These are phyloP conservation scores for Panorpa germanica DNA, from an alignment of 2,888 invertebrate genomes.

Conservation along the genomic window DNA sequence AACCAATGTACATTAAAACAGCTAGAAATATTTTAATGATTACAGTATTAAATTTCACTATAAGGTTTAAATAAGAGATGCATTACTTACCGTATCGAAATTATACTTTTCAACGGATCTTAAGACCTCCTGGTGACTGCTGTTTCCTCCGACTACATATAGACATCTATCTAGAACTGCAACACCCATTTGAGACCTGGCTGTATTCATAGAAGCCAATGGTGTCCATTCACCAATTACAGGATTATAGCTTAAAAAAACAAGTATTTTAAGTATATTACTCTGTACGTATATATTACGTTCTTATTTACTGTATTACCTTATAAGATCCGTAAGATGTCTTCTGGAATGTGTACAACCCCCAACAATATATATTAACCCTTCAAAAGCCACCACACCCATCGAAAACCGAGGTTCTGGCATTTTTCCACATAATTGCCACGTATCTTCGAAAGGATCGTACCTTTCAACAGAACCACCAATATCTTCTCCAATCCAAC, in stretches of 20 bases:
- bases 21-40: too few species aligned
- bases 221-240: constrained; percentile 61
- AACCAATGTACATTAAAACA: too few species aligned
- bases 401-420: constrained; percentile 78
- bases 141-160: constrained; percentile 80
- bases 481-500: constrained; percentile 86
- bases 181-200: constrained; percentile 77
- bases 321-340: constrained; percentile 57
- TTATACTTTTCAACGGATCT: constrained; percentile 68
- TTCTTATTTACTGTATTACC: too few species aligned
- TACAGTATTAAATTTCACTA: too few species aligned
- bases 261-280: neutral
- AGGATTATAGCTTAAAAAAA: constrained; percentile 47
- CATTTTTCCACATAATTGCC: constrained; percentile 60
- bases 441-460: constrained; percentile 57
- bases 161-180: constrained; percentile 67
- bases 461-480: constrained; percentile 77
- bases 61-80: too few species aligned
- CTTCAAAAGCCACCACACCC: constrained; percentile 50
- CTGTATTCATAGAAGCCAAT: constrained; percentile 58
- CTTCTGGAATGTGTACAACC: constrained; percentile 69
- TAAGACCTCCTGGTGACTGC: constrained; percentile 59
- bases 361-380: constrained; percentile 72
- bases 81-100: constrained; percentile 45
- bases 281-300: too few species aligned